Base-by-base conservation (phyloP, 2,797 vertebrate species). In the Enteromius paludinosus region DNA sequence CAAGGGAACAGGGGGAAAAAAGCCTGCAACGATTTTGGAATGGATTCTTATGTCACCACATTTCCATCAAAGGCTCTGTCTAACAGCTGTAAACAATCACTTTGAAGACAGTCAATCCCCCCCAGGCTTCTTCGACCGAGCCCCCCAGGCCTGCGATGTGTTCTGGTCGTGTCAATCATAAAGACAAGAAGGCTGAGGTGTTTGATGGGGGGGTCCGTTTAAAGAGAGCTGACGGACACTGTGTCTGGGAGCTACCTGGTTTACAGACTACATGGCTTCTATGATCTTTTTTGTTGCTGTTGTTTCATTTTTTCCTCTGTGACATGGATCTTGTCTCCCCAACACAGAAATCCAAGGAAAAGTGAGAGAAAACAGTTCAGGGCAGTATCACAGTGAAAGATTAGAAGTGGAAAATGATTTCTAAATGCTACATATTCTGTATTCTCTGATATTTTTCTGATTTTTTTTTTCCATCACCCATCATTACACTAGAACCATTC, bases 41-140 rank as follows among this genome's bases (percentile, higher is more conserved):
- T 89, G 87, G 94, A 90, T 96, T 94, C 95, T 96, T 96, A 96
- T 97, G 96, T 96, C 94, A 93, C 88, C 86, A 68, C 90, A 90
- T 91, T 93, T 87, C 80, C 89, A 89, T 92, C 91, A 92, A 95
- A 97, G 95, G 95, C 94, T 88, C 95, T 93, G 91, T 93, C 84
- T 95, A 95, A 95, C 96, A 97, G 96, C 97, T 97, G 97, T 95
- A 97, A 97, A 95, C 95, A 93, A 95, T 96, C 93, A 94, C 96
- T 97, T 96, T 97, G 96, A 97, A 97, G 96, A 95, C 87, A 90
- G 93, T 90, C 87, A 35, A 20, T 68, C 88, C 91, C 91, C 91
- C 91, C 91, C 85, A 89, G 91, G 93, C 93, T 91, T 52, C 89
- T 90, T 87, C 78, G 89, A 12, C 35, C 8, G 85, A 88, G 90